These are phyloP conservation scores for Heliconius hermathena DNA, from an alignment of 1,140 invertebrate species.

Conservation along the genomic window DNA sequence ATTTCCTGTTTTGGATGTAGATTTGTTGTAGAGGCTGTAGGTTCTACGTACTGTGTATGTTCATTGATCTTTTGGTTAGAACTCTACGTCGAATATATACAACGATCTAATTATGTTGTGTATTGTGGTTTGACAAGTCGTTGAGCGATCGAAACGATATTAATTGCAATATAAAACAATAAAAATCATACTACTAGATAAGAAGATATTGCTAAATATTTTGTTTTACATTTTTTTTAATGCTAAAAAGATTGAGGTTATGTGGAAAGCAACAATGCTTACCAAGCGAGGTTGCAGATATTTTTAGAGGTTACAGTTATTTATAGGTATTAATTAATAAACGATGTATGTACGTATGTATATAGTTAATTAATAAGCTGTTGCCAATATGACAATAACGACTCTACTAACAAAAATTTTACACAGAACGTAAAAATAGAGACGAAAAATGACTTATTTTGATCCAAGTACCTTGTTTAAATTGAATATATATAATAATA, in stretches of 20 bases:
- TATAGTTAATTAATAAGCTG: neutral
- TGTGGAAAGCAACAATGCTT: slow-evolving; percentile 4
- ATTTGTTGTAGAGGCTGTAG: neutral
- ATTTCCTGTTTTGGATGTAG: neutral
- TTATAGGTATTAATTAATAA: neutral
- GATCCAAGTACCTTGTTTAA: no score
- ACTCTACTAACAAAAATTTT: no score
- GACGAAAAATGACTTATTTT: no score
- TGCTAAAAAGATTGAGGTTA: neutral
- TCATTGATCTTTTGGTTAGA: neutral
- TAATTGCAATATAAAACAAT: neutral
- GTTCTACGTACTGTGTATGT: neutral
- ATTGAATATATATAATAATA: no score
- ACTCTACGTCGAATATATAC: neutral
- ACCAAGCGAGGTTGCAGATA: neutral
- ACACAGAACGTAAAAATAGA: no score
- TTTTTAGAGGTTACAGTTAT: neutral
- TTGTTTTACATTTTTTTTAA: neutral
- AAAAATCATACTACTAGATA: neutral
- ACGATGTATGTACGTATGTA: neutral
- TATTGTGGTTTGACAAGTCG: neutral
- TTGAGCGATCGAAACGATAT: neutral
- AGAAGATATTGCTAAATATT: neutral
- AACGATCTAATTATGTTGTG: neutral
- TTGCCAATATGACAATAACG: no score